phyloP scores from a whole-genome alignment of 2,888 invertebrate genomes.

The Lymantria monacha region DNA sequence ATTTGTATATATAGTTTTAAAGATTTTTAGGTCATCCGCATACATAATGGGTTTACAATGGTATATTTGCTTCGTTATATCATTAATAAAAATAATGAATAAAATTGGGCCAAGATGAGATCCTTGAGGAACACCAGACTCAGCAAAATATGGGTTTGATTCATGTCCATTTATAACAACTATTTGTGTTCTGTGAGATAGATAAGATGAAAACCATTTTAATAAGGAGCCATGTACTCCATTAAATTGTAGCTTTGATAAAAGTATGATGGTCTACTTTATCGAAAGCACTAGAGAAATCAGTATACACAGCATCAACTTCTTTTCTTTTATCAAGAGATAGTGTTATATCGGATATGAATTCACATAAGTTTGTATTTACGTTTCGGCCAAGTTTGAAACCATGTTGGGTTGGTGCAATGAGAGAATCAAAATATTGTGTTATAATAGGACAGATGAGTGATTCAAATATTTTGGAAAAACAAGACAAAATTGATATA shows the following conservation, averaged over 20 bases:
- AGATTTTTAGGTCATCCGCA: not conserved
- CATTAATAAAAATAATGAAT: not conserved
- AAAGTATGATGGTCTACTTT: not conserved
- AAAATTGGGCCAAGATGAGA: not conserved
- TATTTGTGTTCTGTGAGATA: not conserved
- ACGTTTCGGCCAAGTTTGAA: not conserved
- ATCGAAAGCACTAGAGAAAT: not conserved
- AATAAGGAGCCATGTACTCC: not conserved
- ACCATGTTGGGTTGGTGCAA: not conserved
- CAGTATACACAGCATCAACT: not conserved
- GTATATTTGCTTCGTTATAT: not conserved
- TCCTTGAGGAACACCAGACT: not conserved
- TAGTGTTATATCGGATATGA: no score
- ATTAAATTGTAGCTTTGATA: not conserved
- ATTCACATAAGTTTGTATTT: not conserved
- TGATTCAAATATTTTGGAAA: not conserved
- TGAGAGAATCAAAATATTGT: not conserved
- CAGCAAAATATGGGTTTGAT: not conserved
- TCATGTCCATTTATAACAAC: not conserved
- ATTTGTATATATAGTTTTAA: no score
- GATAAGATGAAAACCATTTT: not conserved
- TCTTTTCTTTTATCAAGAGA: not conserved
- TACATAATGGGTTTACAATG: not conserved
- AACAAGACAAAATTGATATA: not conserved
- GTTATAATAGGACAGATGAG: not conserved